These are phyloP conservation scores for Octopus sinensis DNA, from an alignment of 1,140 invertebrate species.

Conservation along the genomic window DNA sequence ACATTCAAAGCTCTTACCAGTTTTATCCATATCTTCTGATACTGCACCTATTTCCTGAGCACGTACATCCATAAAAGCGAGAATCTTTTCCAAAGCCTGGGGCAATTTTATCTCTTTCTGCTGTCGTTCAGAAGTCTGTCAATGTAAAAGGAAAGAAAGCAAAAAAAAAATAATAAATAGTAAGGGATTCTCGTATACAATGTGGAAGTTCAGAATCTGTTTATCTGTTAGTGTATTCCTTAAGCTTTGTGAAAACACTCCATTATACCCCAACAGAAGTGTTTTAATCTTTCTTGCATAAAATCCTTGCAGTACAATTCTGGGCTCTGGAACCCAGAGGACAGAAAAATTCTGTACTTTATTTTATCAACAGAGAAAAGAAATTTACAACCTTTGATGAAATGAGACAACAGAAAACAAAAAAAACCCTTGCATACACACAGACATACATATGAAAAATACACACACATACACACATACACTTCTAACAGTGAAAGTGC, in stretches of 20 bases:
- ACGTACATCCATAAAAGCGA: conserved; percentile 81
- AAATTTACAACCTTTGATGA: no score
- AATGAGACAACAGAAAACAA: no score
- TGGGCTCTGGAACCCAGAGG: no score
- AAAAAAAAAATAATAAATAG: not conserved
- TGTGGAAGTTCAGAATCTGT: not conserved
- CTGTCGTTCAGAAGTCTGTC: conserved; percentile 25
- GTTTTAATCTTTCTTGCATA: not conserved
- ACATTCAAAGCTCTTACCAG: not conserved
- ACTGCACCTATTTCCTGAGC: conserved; percentile 72
- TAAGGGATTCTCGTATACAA: not conserved
- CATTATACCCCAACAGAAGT: not conserved
- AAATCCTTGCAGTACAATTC: not conserved
- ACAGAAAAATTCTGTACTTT: no score
- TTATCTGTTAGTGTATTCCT: not conserved
- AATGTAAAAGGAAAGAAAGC: conserved; percentile 2
- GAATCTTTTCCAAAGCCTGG: conserved; percentile 80
- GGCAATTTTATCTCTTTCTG: conserved; percentile 68
- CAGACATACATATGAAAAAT: no score
- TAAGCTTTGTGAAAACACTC: not conserved
- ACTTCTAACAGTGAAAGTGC: no score
- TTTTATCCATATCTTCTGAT: conserved; percentile 53
- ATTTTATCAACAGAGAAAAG: no score
- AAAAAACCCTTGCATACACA: no score
- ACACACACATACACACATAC: no score